Base-by-base conservation (phyloP, 2,797 vertebrate species). In the Phataginus tricuspis region DNA sequence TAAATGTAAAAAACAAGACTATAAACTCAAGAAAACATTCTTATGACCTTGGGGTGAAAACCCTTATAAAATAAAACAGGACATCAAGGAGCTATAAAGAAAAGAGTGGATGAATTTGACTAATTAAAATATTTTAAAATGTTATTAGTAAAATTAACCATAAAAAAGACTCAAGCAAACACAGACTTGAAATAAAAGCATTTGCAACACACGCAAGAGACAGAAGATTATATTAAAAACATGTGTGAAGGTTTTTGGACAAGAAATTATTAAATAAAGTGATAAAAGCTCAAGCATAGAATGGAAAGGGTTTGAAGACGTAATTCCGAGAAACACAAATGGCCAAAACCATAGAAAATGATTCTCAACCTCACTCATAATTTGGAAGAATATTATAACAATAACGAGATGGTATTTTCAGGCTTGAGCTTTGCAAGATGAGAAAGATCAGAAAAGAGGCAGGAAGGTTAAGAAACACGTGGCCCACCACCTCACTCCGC, bases 191-290 rank as follows among this genome's bases (percentile, higher is more conserved):
- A 80, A 80, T 77, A 72, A 89, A 80, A 80, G 18, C 45, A 95
- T 63, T 37, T 89, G 15, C 8, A 93, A 95, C 5, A 85, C 34
- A 90, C 45, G 82, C 13, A 74, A 69, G 0, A 94, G 39, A 53
- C 12, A 66, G 79, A 77, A 88, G 7, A 55, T 66, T 90, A 31
- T 42, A 29, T 88, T 95, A 29, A 91, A 95, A 95, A 86, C 64
- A 84, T n/a, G 21, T 64, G 16, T 79, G 37, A 53, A 74, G 25
- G 8, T 74, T 91, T 82, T 27, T 93, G 42, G 87, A 78, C 10
- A 94, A 96, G 34, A 92, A 72, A 93, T 78, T 88, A 90, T 55
- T 72, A 89, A 89, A 71, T 68, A 64, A 96, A 95, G 79, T 53
- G 84, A 78, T 42, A 96, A 93, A 90, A 69, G 72, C 12, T 63